Base-by-base conservation (phyloP, 2,797 vertebrate genomes). In the Pristis pectinata region DNA sequence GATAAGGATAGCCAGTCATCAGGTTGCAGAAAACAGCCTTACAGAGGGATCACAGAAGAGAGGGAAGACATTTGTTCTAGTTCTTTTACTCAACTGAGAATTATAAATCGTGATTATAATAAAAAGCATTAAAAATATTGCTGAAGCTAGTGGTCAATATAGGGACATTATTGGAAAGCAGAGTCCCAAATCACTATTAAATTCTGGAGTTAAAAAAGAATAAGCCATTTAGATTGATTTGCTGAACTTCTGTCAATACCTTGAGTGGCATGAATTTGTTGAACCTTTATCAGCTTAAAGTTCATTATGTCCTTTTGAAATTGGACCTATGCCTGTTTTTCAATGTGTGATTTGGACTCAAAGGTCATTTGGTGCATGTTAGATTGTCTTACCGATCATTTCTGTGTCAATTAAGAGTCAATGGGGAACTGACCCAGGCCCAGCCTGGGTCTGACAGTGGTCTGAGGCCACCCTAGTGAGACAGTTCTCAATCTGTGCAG, bases 1-100 rank as follows among this genome's bases (percentile, higher is more conserved):
- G 37, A 27, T 70, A 93, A 93, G 4, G 34, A 41, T 67, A 70
- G 89, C 61, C 89, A 67, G n/a, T 64, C 89, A 92, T 70, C 89
- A 93, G 89, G 89, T 93, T 27, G 37, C 64, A 93, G 61, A 70
- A 93, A 44, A 44, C 19, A 41, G 87, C 87, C 87, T 67, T 67
- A 56, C 83, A n/a, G 53, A 87, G 11, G 30, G 83, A 59, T 87
- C 53, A 59, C 34, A 87, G 83, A 59, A 59, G 53, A 85, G 2
- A 56, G 53, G 83, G 53, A 87, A 87, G 30, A 59, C 9, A 87
- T n/a, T 87, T 87, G 49, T 53, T 56, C 82, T 34, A 87, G 3
- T 87, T 87, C 27, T 87, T 85, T 87, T 87, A 59, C 13, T 59
- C 53, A 59, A 41, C 15, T 85, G 44, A 27, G 49, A 85, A 85